Conservation (phyloP, 2,888 invertebrate genomes). For the Stenurella melanura region DNA sequence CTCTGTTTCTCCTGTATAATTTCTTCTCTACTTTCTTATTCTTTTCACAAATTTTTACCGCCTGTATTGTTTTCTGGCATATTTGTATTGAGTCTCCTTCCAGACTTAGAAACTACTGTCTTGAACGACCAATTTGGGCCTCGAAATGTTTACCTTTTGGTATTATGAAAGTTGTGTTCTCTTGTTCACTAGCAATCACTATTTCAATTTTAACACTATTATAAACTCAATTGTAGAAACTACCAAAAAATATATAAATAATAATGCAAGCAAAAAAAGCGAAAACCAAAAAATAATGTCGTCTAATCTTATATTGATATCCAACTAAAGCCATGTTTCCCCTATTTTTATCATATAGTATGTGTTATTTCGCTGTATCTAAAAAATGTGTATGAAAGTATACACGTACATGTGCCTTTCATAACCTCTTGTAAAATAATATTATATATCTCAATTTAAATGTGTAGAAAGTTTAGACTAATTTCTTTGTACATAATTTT, state of each 20-base stretch:
- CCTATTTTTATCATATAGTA: neutral
- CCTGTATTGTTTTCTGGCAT: too few species aligned
- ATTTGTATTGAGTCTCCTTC: too few species aligned
- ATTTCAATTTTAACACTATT: neutral
- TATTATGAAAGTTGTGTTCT: too few species aligned
- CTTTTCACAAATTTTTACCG: too few species aligned
- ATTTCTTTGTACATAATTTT: slow-evolving; percentile 67
- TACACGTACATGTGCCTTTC: slow-evolving; percentile 55
- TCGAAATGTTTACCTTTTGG: too few species aligned
- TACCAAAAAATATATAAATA: slow-evolving; percentile 3
- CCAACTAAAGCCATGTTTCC: slow-evolving; percentile 26
- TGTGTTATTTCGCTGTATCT: slow-evolving; percentile 34
- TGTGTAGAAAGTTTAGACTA: slow-evolving; percentile 56
- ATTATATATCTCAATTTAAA: slow-evolving; percentile 53
- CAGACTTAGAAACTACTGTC: too few species aligned
- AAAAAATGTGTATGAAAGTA: slow-evolving; percentile 43
- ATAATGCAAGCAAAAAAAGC: neutral
- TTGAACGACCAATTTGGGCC: too few species aligned
- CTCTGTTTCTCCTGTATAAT: too few species aligned
- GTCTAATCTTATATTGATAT: slow-evolving; percentile 7
- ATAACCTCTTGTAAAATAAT: slow-evolving; percentile 53
- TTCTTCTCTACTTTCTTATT: too few species aligned
- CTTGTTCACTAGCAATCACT: too few species aligned
- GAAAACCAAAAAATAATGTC: neutral
- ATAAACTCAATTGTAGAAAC: neutral